Evolutionary conservation across 2,888 invertebrate genomes (phyloP), one percentile per base, ranked within the genome.

Genomic region (Drosophila koepferae): DNA sequence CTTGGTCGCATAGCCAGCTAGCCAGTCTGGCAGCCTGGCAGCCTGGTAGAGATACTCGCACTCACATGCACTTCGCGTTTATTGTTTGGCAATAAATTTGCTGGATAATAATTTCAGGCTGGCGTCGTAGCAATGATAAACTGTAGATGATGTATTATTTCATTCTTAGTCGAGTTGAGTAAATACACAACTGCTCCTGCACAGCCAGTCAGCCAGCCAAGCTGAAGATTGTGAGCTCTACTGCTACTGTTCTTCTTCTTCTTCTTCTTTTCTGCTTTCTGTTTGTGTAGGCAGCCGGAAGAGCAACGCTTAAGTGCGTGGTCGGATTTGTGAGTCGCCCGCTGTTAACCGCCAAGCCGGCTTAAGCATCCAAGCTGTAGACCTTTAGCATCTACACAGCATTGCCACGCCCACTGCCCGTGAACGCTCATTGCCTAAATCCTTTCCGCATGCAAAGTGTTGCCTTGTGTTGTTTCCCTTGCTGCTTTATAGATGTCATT

Each of bases 41-140:
- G 20, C 44, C 23, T 3, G 23, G 7, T 36, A 53, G 31, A 62
- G 46, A 53, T 44, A 54, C 41, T 63, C 69, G 63, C 67, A 63
- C 60, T 63, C 68, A 70, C 72, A 72, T 71, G 69, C 60, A 74
- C 68, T 67, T 65, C 77, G 78, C 87, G 77, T 82, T 86, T 84
- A 90, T 90, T 83, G 86, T 85, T 81, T 82, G 91, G 85, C 80
- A 90, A 91, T 90, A 90, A 90, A 90, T 90, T 90, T 76, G 81
- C 80, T 79, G 90, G 89, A 90, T 90, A 90, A 90, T 90, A 91
- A 90, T 90, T 90, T 89, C 82, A 82, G 89, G 86, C 90, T 90
- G 91, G 89, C 91, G 90, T 90, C 91, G 82, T 82, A 90, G 91
- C 90, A 86, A 91, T 90, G 91, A 90, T 90, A 90, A 91, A 89